phyloP scores from a whole-genome alignment of 2,113 vertebrate species.

The Nesogale talazaci region DNA sequence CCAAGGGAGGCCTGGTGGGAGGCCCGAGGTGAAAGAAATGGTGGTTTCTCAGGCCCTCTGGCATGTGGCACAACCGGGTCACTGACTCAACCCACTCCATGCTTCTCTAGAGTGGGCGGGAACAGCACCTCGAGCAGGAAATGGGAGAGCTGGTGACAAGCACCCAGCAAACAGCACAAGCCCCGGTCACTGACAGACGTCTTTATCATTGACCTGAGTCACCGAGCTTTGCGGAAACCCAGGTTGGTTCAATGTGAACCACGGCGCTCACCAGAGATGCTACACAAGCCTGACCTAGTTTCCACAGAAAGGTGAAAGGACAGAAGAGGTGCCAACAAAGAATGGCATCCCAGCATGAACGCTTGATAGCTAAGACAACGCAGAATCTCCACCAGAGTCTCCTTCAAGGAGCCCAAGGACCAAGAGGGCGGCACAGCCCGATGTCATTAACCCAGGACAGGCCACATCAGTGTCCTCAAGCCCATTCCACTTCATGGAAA shows the following conservation, averaged over 20 bases:
- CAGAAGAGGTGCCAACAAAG: background rate
- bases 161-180: background rate
- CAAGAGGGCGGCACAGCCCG: background rate
- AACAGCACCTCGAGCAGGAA: background rate
- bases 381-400: background rate
- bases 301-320: background rate
- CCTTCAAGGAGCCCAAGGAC: background rate
- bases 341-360: background rate
- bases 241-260: background rate
- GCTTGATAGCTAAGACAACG: background rate
- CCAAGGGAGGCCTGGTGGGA: background rate
- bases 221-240: background rate
- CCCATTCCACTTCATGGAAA: background rate
- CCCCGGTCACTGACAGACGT: background rate
- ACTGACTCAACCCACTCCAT: too few species aligned
- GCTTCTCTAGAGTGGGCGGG: conserved; percentile 7
- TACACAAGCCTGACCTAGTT: conserved; percentile 8
- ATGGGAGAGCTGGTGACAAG: background rate
- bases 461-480: background rate
- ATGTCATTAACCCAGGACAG: background rate
- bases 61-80: conserved; percentile 17
- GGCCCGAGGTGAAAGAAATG: background rate
- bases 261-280: background rate
- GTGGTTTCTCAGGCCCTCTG: background rate
- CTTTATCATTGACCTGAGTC: background rate